Evolutionary conservation across 2,797 vertebrate species (phyloP).

Genomic region (Hyperoplus lanceolatus): DNA sequence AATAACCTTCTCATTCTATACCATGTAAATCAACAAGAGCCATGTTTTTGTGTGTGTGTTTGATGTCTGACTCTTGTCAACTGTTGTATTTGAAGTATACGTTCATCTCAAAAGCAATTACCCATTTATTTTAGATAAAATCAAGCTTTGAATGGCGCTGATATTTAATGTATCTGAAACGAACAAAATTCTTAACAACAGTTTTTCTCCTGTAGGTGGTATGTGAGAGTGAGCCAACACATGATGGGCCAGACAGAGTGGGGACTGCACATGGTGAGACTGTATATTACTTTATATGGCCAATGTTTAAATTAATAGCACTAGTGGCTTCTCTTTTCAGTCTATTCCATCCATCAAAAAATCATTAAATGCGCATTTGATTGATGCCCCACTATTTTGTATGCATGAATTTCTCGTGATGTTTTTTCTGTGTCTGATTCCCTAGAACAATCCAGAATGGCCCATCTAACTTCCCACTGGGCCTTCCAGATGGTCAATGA

Average conservation of each 20-base stretch:
- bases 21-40: background rate
- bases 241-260: conserved; percentile 51
- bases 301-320: background rate
- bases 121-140: background rate
- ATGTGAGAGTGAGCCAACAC: conserved; percentile 72
- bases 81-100: background rate
- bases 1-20: conserved; percentile 41
- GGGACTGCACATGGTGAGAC: conserved; percentile 71
- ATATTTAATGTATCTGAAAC: background rate
- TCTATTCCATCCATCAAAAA: background rate
- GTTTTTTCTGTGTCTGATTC: conserved; percentile 26
- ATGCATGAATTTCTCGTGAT: background rate
- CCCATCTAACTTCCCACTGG: conserved; percentile 73
- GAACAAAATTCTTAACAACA: background rate
- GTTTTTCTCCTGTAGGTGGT: conserved; percentile 65
- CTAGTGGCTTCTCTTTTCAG: background rate
- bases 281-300: conserved; percentile 14
- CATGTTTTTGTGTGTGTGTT: background rate
- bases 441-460: conserved; percentile 64
- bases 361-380: background rate
- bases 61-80: background rate
- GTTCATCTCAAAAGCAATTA: background rate
- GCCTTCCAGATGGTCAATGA: conserved; percentile 84
- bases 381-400: background rate
- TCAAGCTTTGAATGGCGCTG: background rate